Conservation (phyloP, 2,888 invertebrate genomes). For the Agonum fuliginosum region DNA sequence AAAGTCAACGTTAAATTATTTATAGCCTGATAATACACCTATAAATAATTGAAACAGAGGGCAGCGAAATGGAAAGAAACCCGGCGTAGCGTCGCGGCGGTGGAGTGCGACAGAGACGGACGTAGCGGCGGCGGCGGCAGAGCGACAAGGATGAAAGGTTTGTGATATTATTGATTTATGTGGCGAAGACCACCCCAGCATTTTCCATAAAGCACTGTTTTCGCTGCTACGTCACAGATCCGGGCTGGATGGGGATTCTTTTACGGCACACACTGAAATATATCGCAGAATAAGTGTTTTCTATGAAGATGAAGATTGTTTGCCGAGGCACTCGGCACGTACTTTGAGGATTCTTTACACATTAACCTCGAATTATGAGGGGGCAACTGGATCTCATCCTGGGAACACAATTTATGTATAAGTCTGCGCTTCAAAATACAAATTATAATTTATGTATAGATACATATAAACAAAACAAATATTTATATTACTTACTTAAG, state of each 20-base stretch:
- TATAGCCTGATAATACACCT: slow-evolving; percentile 60
- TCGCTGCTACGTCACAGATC: slow-evolving; percentile 68
- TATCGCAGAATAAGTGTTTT: slow-evolving; percentile 73
- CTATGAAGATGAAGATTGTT: slow-evolving; percentile 8
- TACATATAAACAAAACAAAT: too few relatives aligned
- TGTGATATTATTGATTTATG: slow-evolving; percentile 79
- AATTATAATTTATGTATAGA: too few relatives aligned
- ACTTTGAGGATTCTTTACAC: too few relatives aligned
- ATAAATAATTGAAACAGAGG: slow-evolving; percentile 60
- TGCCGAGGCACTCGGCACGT: neutral
- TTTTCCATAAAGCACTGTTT: slow-evolving; percentile 72
- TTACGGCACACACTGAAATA: slow-evolving; percentile 68
- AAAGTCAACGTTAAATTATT: slow-evolving; percentile 60
- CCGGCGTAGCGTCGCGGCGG: slow-evolving; percentile 48
- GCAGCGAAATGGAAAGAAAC: slow-evolving; percentile 56
- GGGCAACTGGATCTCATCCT: too few relatives aligned
- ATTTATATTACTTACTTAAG: too few relatives aligned
- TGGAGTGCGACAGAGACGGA: slow-evolving; percentile 60
- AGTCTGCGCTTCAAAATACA: too few relatives aligned
- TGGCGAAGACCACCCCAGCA: slow-evolving; percentile 72
- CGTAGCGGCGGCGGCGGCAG: slow-evolving; percentile 64
- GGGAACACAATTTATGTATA: too few relatives aligned
- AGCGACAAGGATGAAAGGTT: slow-evolving; percentile 68
- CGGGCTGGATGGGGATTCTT: slow-evolving; percentile 61
- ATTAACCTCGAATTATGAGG: too few relatives aligned